Evolutionary conservation across 2,797 vertebrate species (phyloP).

Genomic region (Hoplostethus atlanticus): DNA sequence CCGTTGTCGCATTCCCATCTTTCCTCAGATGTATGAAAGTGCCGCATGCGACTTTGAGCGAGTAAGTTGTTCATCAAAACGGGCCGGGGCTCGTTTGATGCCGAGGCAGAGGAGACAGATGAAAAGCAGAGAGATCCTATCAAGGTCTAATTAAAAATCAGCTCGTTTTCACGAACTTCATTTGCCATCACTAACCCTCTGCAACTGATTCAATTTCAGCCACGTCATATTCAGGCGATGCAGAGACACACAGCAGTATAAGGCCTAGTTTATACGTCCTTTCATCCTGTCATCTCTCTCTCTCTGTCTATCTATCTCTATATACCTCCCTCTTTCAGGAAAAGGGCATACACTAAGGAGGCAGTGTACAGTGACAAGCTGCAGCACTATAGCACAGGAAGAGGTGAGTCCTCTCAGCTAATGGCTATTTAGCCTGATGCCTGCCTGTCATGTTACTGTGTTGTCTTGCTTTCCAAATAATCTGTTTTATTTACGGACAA

Average conservation of each 20-base stretch:
- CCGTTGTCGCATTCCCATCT: slow-evolving; percentile 60
- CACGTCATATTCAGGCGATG: slow-evolving; percentile 52
- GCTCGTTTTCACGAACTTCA: slow-evolving; percentile 81
- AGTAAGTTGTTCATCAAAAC: slow-evolving; percentile 75
- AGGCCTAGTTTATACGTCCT: slow-evolving; percentile 61
- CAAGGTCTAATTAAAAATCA: slow-evolving; percentile 82
- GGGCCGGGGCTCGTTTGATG: slow-evolving; percentile 74
- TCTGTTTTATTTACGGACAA: too few species aligned
- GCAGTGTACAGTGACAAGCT: slow-evolving; percentile 97
- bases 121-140: slow-evolving; percentile 82
- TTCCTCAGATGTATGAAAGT: slow-evolving; percentile 70
- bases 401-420: slow-evolving; percentile 87
- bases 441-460: not conserved
- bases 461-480: too few species aligned
- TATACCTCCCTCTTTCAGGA: slow-evolving; percentile 80
- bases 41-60: slow-evolving; percentile 65
- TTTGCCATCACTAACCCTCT: slow-evolving; percentile 68
- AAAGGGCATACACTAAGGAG: slow-evolving; percentile 97
- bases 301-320: slow-evolving; percentile 25
- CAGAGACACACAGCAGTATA: slow-evolving; percentile 57
- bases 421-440: not conserved
- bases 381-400: slow-evolving; percentile 97
- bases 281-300: slow-evolving; percentile 59
- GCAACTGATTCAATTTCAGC: slow-evolving; percentile 75
- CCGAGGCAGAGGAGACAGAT: slow-evolving; percentile 70